Conservation (phyloP, 2,888 invertebrate species). For the Pseudococcus jackbeardsleyi region DNA sequence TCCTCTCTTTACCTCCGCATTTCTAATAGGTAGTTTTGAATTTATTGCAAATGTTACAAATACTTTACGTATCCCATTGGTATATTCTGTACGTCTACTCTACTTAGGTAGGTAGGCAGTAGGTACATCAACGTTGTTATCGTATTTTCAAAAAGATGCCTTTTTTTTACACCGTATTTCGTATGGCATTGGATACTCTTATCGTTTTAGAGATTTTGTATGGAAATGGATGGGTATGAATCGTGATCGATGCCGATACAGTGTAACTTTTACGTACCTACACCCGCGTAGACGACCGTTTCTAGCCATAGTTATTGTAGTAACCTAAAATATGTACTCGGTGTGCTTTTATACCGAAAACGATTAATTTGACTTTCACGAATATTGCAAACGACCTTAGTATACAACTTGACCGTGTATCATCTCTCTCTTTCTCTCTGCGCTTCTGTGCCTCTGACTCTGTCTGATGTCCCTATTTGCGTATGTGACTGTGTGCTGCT, state of each 20-base stretch:
- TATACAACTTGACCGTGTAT: not conserved
- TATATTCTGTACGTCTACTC: not conserved
- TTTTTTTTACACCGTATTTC: no score
- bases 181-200: no score
- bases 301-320: not conserved
- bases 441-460: not conserved
- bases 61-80: not conserved
- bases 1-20: not conserved
- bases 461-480: not conserved
- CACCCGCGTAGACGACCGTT: not conserved
- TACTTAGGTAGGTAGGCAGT: no score
- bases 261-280: not conserved
- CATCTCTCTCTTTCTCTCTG: not conserved
- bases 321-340: constrained; percentile 3
- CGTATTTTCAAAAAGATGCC: no score
- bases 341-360: constrained; percentile 13
- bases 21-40: constrained; percentile 19
- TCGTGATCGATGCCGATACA: not conserved
- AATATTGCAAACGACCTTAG: constrained; percentile 41
- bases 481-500: not conserved
- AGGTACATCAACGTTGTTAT: not conserved
- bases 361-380: constrained; percentile 55
- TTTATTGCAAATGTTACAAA: constrained; percentile 42
- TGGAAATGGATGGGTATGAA: not conserved
- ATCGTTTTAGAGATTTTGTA: no score